Percentiles rank a stretch among this genome's conserved stretches.
Conservation (phyloP, 2,113 vertebrate genomes). For the Nematolebias whitei region DNA sequence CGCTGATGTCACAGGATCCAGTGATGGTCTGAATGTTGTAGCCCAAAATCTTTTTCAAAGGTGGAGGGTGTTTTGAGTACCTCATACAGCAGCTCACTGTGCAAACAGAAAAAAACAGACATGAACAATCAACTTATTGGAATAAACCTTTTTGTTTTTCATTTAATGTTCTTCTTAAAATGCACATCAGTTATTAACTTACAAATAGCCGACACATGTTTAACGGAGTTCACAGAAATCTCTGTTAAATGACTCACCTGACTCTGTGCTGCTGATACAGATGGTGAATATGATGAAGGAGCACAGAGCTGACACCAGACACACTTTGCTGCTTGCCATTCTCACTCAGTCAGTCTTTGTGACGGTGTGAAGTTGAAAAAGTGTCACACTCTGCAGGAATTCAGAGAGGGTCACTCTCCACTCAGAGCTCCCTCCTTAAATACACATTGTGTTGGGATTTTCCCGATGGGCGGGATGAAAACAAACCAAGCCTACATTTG, state of each 20-base stretch:
- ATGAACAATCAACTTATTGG: neutral
- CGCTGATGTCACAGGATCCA: slow-evolving; percentile 65
- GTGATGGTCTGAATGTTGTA: slow-evolving; percentile 67
- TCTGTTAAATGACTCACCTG: slow-evolving; percentile 50
- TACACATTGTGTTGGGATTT: slow-evolving; percentile 17
- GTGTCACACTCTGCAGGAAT: neutral
- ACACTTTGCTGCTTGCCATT: slow-evolving; percentile 38
- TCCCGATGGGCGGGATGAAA: neutral
- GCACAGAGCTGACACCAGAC: slow-evolving; percentile 29
- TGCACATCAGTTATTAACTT: too few relatives aligned
- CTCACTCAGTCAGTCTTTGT: neutral
- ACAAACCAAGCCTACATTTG: neutral
- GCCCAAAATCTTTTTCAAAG: slow-evolving; percentile 37
- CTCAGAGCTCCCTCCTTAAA: neutral
- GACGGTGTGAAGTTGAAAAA: neutral
- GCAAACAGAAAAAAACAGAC: neutral
- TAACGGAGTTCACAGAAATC: neutral
- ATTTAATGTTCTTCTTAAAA: too few relatives aligned
- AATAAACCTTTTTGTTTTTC: neutral
- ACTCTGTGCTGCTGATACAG: slow-evolving; percentile 30
- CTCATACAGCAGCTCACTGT: slow-evolving; percentile 71
- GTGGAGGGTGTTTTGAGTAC: slow-evolving; percentile 13
- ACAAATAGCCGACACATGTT: neutral
- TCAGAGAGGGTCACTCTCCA: neutral
- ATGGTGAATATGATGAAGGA: slow-evolving; percentile 34